Percentiles rank a stretch among this genome's conserved stretches.
Conservation (phyloP, 1,140 invertebrate species). For the Olivierus martensii region DNA sequence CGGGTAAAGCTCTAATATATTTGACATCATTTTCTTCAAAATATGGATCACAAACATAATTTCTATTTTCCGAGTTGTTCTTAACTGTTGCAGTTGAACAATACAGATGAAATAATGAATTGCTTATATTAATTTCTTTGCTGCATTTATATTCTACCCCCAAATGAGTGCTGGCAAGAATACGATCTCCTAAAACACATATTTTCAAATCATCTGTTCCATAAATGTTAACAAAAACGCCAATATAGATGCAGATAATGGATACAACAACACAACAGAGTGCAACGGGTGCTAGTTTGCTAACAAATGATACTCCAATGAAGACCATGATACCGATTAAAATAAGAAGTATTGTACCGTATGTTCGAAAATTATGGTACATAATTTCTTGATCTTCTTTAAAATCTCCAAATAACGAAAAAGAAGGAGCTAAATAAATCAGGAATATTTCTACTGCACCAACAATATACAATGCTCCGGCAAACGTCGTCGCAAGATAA, state of each 20-base stretch:
- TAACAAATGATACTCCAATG: constrained; percentile 95
- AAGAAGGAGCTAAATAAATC: constrained; percentile 87
- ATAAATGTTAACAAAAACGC: constrained; percentile 85
- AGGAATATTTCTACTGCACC: constrained; percentile 84
- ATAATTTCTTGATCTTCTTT: constrained; percentile 80
- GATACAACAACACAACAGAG: constrained; percentile 91
- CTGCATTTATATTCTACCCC: constrained; percentile 5
- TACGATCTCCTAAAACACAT: constrained; percentile 12
- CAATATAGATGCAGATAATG: constrained; percentile 91
- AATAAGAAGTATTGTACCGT: constrained; percentile 76
- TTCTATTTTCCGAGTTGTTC: background rate
- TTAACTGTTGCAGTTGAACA: constrained; percentile 1
- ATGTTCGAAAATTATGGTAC: constrained; percentile 97
- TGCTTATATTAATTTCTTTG: constrained; percentile 9
- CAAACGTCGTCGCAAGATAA: constrained; percentile 94
- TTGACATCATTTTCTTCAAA: constrained; percentile 40
- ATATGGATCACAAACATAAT: constrained; percentile 55
- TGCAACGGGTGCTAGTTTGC: constrained; percentile 94
- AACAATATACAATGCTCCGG: constrained; percentile 97
- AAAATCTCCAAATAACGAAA: constrained; percentile 89
- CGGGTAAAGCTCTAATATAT: constrained; percentile 53
- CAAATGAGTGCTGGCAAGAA: background rate
- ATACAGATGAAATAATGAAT: constrained; percentile 10
- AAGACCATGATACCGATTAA: constrained; percentile 91
- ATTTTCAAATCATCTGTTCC: constrained; percentile 65